phyloP scores from a whole-genome alignment of 2,888 invertebrate genomes.

The Aphodius sticticus region DNA sequence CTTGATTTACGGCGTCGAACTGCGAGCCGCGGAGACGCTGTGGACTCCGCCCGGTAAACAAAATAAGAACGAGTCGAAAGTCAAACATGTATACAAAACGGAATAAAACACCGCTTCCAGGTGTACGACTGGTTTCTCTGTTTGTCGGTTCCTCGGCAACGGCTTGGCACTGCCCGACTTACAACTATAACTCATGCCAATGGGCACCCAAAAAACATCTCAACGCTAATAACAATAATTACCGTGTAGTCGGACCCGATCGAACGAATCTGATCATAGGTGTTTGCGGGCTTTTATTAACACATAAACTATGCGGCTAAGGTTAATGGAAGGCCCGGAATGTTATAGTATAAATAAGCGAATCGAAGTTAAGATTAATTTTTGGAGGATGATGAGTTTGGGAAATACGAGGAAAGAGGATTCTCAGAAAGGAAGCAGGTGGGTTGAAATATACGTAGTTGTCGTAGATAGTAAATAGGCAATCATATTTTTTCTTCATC shows the following conservation, averaged over 20 bases:
- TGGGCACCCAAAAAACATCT: neutral
- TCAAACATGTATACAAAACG: neutral
- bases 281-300: neutral
- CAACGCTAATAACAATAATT: neutral
- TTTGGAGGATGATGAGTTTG: no score
- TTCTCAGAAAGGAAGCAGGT: no score
- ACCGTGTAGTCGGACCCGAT: neutral
- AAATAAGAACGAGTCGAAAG: neutral
- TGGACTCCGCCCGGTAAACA: neutral
- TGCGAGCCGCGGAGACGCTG: neutral
- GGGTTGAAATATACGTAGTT: no score
- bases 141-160: neutral
- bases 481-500: no score
- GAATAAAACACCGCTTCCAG: slow-evolving; percentile 4
- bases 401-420: no score
- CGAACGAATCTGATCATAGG: neutral
- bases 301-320: neutral
- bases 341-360: neutral
- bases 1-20: neutral
- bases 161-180: neutral
- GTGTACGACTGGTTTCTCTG: slow-evolving; percentile 4
- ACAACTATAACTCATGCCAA: neutral
- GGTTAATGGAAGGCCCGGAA: neutral
- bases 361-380: no score
- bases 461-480: no score